These are phyloP conservation scores for Bucco capensis DNA, from an alignment of 2,113 vertebrate genomes.

Conservation along the genomic window DNA sequence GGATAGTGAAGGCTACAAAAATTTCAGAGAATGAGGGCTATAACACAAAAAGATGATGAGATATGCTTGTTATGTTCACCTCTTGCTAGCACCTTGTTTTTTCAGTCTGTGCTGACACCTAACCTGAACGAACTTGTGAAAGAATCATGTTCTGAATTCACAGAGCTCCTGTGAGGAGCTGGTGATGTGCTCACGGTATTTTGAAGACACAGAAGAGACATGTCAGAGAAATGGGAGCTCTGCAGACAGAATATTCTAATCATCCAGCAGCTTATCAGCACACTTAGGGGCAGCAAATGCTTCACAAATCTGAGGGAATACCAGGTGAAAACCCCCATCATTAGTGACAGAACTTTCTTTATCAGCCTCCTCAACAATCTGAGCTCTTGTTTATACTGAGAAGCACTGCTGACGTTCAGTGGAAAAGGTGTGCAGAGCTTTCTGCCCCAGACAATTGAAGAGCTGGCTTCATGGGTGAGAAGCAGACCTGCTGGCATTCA, in stretches of 20 bases:
- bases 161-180: slow-evolving; percentile 41
- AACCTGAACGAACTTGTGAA: slow-evolving; percentile 13
- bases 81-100: slow-evolving; percentile 26
- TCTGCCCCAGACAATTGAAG: slow-evolving; percentile 24
- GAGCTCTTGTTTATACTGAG: slow-evolving; percentile 13
- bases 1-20: background rate
- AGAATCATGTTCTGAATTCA: slow-evolving; percentile 53
- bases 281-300: slow-evolving; percentile 16
- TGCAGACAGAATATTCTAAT: slow-evolving; percentile 52
- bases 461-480: background rate
- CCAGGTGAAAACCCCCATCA: slow-evolving; percentile 35
- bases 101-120: slow-evolving; percentile 27
- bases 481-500: slow-evolving; percentile 28
- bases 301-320: background rate
- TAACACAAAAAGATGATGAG: slow-evolving; percentile 8
- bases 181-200: slow-evolving; percentile 40
- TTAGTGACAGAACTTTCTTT: slow-evolving; percentile 45
- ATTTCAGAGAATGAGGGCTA: slow-evolving; percentile 13
- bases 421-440: background rate
- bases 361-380: slow-evolving; percentile 48
- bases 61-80: slow-evolving; percentile 45
- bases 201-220: slow-evolving; percentile 32
- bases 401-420: background rate
- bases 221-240: background rate
- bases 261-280: background rate